Base-by-base conservation (phyloP, 2,888 invertebrate genomes). In the Diadegma fenestrale region DNA sequence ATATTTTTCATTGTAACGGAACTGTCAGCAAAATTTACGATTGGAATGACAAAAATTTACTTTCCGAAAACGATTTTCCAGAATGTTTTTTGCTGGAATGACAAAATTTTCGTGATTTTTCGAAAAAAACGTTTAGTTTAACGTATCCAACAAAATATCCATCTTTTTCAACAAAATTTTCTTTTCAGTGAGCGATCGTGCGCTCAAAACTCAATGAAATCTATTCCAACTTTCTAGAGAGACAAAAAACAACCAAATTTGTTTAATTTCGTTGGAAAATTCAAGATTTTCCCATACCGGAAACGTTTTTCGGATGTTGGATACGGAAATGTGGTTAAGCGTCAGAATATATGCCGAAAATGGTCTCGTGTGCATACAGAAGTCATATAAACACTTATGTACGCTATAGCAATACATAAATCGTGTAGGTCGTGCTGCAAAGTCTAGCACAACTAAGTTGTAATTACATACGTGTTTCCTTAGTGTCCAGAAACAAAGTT, bases 381-480 rank as follows among this genome's bases (percentile, higher is more conserved):
- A 73, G 58, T 61, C 26, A 26, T 8, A 76, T 48, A 64, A 33
- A 14, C 22, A 45, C 48, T 48, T 22, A 66, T 26, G 51, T 19
- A 14, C 3, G 33, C 37, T 64, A 63, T 37, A 22, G 30, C 33
- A 41, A 54, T 61, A 30, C 43, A 22, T 43, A 10, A 30, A 54
- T 5, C 19, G 43, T n/a, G 10, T 76, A 7, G 10, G 41, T n/a
- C 22, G 17, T 33, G 26, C 41, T 54, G 41, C 69, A 43, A 79
- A 73, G 48, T 73, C 54, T 33, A 45, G 37, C 48, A 41, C n/a
- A 83, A 63, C 83, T 12, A 83, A 83, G 69, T 83, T 83, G 78
- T 69, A 83, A 83, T 83, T 51, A 75, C 75, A 51, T 66, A 72
- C 72, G 64, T 26, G n/a, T 61, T 30, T 72, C 43, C 51, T 22